Percentiles rank a stretch among this genome's conserved stretches.
These are phyloP conservation scores for Hypena proboscidalis DNA, from an alignment of 2,888 invertebrate genomes.

Conservation along the genomic window DNA sequence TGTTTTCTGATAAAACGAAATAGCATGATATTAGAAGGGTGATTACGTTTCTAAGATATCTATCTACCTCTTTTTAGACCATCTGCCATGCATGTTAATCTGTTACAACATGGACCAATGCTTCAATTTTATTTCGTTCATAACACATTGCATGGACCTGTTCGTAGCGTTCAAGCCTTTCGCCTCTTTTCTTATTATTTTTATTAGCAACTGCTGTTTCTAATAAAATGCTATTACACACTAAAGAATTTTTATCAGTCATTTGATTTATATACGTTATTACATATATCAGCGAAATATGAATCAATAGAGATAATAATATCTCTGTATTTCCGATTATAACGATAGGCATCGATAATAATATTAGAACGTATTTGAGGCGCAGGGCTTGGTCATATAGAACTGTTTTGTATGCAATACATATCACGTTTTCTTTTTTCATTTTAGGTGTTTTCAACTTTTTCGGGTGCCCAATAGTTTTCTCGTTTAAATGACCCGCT, in stretches of 20 bases:
- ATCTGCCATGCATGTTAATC: constrained; percentile 41
- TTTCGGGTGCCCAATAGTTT: constrained; percentile 85
- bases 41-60: too few species aligned
- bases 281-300: too few species aligned
- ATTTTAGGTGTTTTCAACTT: constrained; percentile 86
- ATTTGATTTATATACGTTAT: too few species aligned
- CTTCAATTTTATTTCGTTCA: constrained; percentile 61
- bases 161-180: constrained; percentile 56
- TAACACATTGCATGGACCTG: constrained; percentile 73
- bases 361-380: constrained; percentile 40
- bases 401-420: constrained; percentile 59
- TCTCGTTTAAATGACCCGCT: constrained; percentile 83
- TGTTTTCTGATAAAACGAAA: too few species aligned
- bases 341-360: not conserved
- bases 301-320: too few species aligned
- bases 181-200: constrained; percentile 45
- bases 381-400: constrained; percentile 50
- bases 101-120: constrained; percentile 33
- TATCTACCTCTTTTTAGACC: too few species aligned
- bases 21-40: too few species aligned
- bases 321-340: not conserved
- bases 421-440: constrained; percentile 83
- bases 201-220: not conserved
- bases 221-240: too few species aligned
- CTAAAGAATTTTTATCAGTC: too few species aligned